Conservation (phyloP, 2,797 vertebrate species). For the Sebastes paucispinis region DNA sequence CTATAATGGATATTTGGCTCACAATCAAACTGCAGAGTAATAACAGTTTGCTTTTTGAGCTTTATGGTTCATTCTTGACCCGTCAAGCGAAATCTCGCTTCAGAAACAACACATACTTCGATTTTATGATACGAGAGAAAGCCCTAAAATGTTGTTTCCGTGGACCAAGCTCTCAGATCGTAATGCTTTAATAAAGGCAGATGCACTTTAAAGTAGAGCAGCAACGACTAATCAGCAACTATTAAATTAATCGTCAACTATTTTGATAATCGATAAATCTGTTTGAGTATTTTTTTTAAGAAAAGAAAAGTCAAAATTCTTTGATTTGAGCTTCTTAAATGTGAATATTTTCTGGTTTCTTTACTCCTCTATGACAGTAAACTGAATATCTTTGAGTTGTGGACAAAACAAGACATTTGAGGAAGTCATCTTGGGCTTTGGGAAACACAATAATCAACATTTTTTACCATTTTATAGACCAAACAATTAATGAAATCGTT, state of each 20-base stretch:
- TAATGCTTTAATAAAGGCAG: not conserved
- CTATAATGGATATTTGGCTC: not conserved
- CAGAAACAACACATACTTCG: accelerated
- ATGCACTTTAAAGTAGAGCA: too few species aligned
- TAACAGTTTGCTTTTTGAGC: not conserved
- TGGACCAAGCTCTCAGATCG: too few species aligned
- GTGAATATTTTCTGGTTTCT: not conserved
- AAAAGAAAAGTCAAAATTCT: not conserved
- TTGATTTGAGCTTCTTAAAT: not conserved
- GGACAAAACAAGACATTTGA: not conserved
- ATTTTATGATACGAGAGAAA: not conserved
- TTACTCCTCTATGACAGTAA: not conserved
- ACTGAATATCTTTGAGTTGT: not conserved
- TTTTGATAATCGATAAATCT: not conserved
- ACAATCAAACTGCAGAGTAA: not conserved
- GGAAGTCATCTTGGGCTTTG: too few species aligned
- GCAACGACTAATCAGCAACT: accelerated
- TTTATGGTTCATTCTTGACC: not conserved
- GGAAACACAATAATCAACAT: too few species aligned
- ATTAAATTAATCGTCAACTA: not conserved
- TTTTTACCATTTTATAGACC: too few species aligned
- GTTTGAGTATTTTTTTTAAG: not conserved
- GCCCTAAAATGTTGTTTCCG: not conserved
- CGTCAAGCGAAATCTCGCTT: not conserved
- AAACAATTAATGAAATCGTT: too few species aligned